Conservation (phyloP, 2,888 invertebrate genomes). For the Dasypogon diadema region DNA sequence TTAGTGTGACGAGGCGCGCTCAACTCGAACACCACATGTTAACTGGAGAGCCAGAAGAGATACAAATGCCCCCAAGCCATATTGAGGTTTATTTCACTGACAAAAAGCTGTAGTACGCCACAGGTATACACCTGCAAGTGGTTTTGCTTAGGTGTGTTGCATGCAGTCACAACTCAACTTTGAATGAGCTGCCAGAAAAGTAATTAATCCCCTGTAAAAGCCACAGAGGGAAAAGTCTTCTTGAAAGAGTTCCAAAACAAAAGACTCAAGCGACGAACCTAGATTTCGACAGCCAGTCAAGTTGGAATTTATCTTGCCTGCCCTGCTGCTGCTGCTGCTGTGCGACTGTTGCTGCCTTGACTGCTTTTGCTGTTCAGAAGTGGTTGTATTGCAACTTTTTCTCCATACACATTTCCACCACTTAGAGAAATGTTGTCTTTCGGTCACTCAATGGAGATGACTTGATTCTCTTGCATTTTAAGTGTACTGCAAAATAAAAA, state of each 20-base stretch:
- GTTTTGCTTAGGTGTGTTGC: neutral
- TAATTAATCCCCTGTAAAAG: constrained; percentile 7
- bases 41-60: constrained; percentile 59
- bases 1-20: constrained; percentile 57
- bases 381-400: neutral
- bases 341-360: too few species aligned
- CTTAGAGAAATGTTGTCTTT: constrained; percentile 20
- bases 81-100: constrained; percentile 50
- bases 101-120: constrained; percentile 6
- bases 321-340: neutral
- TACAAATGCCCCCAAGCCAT: constrained; percentile 60
- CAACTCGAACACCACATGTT: constrained; percentile 60
- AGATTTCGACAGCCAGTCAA: constrained; percentile 18
- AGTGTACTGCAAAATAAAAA: constrained; percentile 2
- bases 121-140: constrained; percentile 32
- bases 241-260: constrained; percentile 34
- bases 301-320: neutral
- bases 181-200: neutral
- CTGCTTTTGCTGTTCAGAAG: neutral
- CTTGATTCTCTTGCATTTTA: constrained; percentile 27
- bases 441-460: neutral
- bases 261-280: constrained; percentile 54
- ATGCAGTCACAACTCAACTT: neutral
- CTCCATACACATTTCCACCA: neutral
- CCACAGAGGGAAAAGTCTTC: neutral